Base-by-base conservation (phyloP, 2,113 vertebrate species). In the Albula goreensis region DNA sequence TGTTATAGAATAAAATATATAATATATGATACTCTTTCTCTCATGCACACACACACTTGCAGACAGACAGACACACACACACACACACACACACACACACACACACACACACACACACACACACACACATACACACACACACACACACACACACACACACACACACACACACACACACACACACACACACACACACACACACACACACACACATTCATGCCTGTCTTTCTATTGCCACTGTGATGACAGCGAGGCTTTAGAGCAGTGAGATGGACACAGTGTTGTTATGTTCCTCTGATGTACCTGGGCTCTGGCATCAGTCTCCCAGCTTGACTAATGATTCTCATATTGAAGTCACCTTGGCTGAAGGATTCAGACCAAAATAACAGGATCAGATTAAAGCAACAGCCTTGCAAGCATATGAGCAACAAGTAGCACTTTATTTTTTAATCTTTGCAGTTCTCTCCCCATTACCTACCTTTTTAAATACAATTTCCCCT, bases 361-460 rank as follows among this genome's bases (percentile, higher is more conserved):
- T n/a, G 17, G 22, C 63, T n/a, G 70, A n/a, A 70, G 22, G 63
- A n/a, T 31, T 74, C 66, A 6, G 22, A 74, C n/a, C n/a, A 74
- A 74, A 74, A 74, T 74, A 74, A 74, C n/a, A 74, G 22, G n/a
- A 74, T 74, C 66, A 4, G 66, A 74, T 74, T 74, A 74, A 74
- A 74, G n/a, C 70, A 74, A 25, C n/a, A 74, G n/a, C 70, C 2
- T 10, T 74, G 70, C n/a, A 74, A 10, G 70, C 31, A 74, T n/a
- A 22, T 31, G 22, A 74, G 70, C 17, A 74, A 74, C 70, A 10
- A 2, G n/a, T 2, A 74, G 22, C 31, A 41, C 31, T 41, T 41
- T 41, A 41, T 41, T 41, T 41, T 41, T 41, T 41, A 41, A 41
- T 41, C 31, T 41, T 41, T 41, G 31, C 31, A 41, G 31, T 41